Evolutionary conservation across 1,140 invertebrate species (phyloP).

Genomic region (Schlechtendalia chinensis): DNA sequence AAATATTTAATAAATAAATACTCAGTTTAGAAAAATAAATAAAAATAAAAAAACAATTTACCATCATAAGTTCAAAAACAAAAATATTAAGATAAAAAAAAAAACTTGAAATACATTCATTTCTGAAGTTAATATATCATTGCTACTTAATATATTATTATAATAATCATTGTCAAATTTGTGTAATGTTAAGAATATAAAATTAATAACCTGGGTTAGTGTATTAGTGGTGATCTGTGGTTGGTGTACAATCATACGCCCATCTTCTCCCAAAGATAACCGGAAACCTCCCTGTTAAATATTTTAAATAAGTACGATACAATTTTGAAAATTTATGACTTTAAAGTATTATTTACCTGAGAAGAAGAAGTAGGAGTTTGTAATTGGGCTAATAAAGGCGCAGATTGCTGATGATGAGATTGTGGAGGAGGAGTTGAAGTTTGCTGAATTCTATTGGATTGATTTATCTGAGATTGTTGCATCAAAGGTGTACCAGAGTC

Average conservation of each 20-base stretch:
- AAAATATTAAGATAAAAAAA: too few species aligned
- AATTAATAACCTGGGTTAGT: slow-evolving; percentile 50
- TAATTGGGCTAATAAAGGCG: slow-evolving; percentile 55
- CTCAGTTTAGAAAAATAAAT: too few species aligned
- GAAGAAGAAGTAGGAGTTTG: slow-evolving; percentile 56
- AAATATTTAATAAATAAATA: too few species aligned
- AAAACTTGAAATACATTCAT: too few species aligned
- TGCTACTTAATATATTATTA: too few species aligned
- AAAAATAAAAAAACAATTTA: too few species aligned
- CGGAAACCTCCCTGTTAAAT: slow-evolving; percentile 55
- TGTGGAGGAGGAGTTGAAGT: slow-evolving; percentile 44
- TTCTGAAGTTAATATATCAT: too few species aligned
- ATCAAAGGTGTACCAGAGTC: slow-evolving; percentile 55
- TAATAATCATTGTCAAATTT: too few species aligned
- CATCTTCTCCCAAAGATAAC: slow-evolving; percentile 60
- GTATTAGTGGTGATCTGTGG: slow-evolving; percentile 50
- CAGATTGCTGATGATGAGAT: slow-evolving; percentile 35
- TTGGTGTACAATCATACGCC: slow-evolving; percentile 59
- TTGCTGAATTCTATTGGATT: slow-evolving; percentile 45
- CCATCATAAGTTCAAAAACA: too few species aligned
- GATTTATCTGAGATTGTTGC: slow-evolving; percentile 40
- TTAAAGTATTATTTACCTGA: slow-evolving; percentile 34
- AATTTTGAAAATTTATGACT: background rate
- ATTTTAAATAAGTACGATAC: background rate
- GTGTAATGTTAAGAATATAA: too few species aligned